Percentiles rank a stretch among this genome's conserved stretches.
These are phyloP conservation scores for Chrosomus eos DNA, from an alignment of 2,797 vertebrate genomes.

Conservation along the genomic window DNA sequence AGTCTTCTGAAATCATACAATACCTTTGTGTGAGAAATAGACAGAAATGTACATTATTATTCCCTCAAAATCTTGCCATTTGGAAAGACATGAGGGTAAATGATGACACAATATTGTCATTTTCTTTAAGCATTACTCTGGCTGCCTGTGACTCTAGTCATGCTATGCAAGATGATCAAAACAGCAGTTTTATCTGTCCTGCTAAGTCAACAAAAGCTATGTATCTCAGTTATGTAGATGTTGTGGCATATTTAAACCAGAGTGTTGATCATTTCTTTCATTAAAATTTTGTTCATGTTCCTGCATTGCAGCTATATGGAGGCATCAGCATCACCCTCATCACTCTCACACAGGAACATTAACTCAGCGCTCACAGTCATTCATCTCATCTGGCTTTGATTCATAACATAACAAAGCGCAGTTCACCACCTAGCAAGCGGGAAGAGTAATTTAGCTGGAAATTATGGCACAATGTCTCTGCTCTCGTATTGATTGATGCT, in stretches of 20 bases:
- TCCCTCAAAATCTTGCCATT: too few relatives aligned
- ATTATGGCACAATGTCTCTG: conserved; percentile 35
- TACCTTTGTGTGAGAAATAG: too few relatives aligned
- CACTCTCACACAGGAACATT: conserved; percentile 32
- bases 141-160: not conserved
- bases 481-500: conserved; percentile 56
- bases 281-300: conserved; percentile 19
- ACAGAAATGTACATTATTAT: too few relatives aligned
- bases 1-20: too few relatives aligned
- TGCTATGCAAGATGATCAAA: not conserved
- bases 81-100: not conserved
- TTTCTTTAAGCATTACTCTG: not conserved
- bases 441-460: conserved; percentile 49
- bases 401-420: conserved; percentile 36
- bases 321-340: conserved; percentile 29
- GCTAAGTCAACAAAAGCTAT: not conserved
- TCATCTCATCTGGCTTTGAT: conserved; percentile 47
- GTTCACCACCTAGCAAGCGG: conserved; percentile 31
- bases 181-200: not conserved
- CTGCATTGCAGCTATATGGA: conserved; percentile 21
- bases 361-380: conserved; percentile 26
- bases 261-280: conserved; percentile 5
- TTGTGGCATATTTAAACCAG: conserved; percentile 11
- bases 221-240: not conserved
- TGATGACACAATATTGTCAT: too few relatives aligned